Evolutionary conservation across 2,888 invertebrate genomes (phyloP).

Genomic region (Protophormia terraenovae): DNA sequence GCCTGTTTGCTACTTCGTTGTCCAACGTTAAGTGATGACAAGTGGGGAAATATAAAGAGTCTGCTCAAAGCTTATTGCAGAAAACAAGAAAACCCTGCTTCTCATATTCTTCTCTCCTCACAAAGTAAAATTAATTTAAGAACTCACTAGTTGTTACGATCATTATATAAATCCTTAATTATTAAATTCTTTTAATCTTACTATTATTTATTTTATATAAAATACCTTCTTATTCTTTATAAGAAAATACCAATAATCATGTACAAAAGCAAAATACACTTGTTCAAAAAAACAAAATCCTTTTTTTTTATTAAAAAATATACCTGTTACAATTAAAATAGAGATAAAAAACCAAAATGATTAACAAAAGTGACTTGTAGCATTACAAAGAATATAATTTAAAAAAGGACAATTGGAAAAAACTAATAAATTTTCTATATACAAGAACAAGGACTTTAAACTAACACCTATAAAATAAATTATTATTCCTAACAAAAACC

Average conservation of each 20-base stretch:
- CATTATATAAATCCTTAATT: no score
- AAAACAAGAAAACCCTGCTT: no score
- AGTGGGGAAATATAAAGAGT: no score
- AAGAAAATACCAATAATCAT: neutral
- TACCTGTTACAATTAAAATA: neutral
- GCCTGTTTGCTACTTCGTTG: no score
- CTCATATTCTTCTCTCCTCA: no score
- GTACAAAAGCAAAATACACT: neutral
- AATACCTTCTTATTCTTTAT: neutral
- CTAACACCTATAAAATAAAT: neutral
- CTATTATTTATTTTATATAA: neutral
- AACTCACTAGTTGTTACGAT: no score
- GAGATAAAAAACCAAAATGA: neutral
- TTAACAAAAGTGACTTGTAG: neutral
- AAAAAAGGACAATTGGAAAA: neutral
- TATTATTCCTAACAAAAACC: no score
- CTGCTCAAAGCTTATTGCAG: no score
- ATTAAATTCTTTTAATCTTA: neutral
- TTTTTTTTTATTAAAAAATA: neutral
- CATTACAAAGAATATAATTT: neutral
- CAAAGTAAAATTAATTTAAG: no score
- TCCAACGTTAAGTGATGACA: no score
- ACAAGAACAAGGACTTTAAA: neutral
- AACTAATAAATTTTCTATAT: neutral
- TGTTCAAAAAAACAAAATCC: neutral